Base-by-base conservation (phyloP, 2,113 vertebrate genomes). In the Poicephalus meyeri region DNA sequence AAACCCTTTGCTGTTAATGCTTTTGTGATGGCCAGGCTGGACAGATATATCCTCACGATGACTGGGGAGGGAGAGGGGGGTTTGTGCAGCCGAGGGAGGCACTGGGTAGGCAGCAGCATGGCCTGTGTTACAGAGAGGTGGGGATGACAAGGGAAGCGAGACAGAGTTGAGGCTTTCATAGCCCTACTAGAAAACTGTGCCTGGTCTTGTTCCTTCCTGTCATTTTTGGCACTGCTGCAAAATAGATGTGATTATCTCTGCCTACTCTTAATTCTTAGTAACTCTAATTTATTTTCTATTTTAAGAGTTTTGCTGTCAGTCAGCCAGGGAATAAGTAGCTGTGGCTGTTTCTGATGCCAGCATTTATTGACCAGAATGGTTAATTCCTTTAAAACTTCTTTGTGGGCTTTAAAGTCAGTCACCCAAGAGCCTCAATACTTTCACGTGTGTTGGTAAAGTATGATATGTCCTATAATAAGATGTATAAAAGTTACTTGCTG, bases 11-110 rank as follows among this genome's bases (percentile, higher is more conserved):
- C 28, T 69, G 13, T 42, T 49, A n/a, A 33, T 1, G 2, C 28
- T 13, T 24, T 41, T 2, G 6, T 35, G 31, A 26, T 71, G 60
- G 25, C 33, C 56, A 53, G 28, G 37, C n/a, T 28, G 24, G 55
- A 70, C 0, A 4, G 49, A 41, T 7, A n/a, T 20, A 28, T 2
- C 41, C 2, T 0, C 11, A 14, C 0, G 1, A 25, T n/a, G 44
- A 13, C 13, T 56, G 16, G 19, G 23, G 13, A 41, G 16, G 20
- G 21, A n/a, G 20, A n/a, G 55, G 20, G 20, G 33, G 20, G 33
- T n/a, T 29, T 33, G 19, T 8, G 37, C 35, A 50, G 41, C 33
- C 8, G 24, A 7, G 33, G 5, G 50, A 46, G 61, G 39, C 60
- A 25, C 33, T 50, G 24, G 35, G 42, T 16, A 58, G 49, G 70